These are phyloP conservation scores for Coregonus clupeaformis DNA, from an alignment of 2,113 vertebrate species.

Conservation along the genomic window DNA sequence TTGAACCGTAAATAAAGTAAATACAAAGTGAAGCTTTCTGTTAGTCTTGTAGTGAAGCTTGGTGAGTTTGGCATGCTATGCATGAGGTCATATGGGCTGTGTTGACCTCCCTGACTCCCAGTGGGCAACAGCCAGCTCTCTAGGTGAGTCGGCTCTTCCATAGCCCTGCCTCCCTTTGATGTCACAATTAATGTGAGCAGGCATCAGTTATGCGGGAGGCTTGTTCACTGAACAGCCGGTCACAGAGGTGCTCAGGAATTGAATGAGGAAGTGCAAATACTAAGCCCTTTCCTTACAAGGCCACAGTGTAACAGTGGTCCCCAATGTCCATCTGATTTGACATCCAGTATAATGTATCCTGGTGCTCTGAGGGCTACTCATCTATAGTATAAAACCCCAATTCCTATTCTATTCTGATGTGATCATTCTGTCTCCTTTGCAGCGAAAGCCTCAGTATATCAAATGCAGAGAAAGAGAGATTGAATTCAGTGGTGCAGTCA, in stretches of 20 bases:
- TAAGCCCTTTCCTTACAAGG: neutral
- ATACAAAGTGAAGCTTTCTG: no score
- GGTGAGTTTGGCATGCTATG: neutral
- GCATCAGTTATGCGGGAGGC: constrained; percentile 30
- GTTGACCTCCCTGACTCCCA: constrained; percentile 43
- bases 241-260: constrained; percentile 3
- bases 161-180: constrained; percentile 13
- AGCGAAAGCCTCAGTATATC: constrained; percentile 32
- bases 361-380: no score
- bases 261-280: neutral
- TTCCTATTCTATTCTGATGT: neutral
- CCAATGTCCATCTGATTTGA: neutral
- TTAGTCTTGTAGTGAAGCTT: neutral
- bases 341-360: neutral
- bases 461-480: constrained; percentile 50
- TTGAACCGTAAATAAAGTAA: no score
- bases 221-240: neutral
- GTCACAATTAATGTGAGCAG: constrained; percentile 9
- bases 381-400: neutral
- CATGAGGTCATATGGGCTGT: constrained; percentile 26
- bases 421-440: constrained; percentile 1
- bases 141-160: neutral
- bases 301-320: neutral
- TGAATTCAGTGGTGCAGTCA: constrained; percentile 39
- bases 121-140: constrained; percentile 18